A percentile compares a stretch with the other conserved stretches of the same genome.
phyloP scores from a whole-genome alignment of 2,888 invertebrate genomes.

The Marasmarcha lunaedactyla region DNA sequence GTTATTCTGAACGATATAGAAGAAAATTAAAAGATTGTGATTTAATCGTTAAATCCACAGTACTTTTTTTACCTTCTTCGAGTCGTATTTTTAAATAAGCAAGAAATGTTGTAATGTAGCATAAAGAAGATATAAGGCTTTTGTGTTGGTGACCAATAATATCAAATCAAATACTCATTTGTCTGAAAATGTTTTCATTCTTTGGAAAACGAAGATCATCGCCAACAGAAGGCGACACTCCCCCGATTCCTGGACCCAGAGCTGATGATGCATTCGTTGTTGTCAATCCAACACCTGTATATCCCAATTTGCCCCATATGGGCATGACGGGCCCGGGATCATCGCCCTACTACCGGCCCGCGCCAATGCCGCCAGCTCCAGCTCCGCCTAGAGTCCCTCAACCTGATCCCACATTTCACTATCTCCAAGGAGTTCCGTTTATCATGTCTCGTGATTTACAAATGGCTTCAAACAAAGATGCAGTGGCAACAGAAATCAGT shows the following conservation, averaged over 20 bases:
- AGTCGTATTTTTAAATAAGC: too few relatives aligned
- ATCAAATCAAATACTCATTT: too few relatives aligned
- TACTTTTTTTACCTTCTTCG: too few relatives aligned
- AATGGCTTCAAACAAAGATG: slow-evolving; percentile 53
- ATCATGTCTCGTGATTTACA: slow-evolving; percentile 55
- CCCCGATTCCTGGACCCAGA: slow-evolving; percentile 54
- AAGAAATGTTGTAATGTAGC: too few relatives aligned
- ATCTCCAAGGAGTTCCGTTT: slow-evolving; percentile 69
- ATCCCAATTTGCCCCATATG: slow-evolving; percentile 31
- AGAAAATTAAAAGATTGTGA: too few relatives aligned
- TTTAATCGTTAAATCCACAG: too few relatives aligned
- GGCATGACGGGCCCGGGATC: slow-evolving; percentile 26
- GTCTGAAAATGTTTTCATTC: slow-evolving; percentile 52
- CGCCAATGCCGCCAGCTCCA: slow-evolving; percentile 38
- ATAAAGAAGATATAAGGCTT: too few relatives aligned
- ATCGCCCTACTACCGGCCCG: slow-evolving; percentile 34
- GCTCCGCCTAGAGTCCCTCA: slow-evolving; percentile 23
- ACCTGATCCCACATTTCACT: slow-evolving; percentile 47
- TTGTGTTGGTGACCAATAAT: too few relatives aligned
- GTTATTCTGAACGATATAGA: too few relatives aligned
- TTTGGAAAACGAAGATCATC: slow-evolving; percentile 59
- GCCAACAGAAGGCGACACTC: slow-evolving; percentile 52
- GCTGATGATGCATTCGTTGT: slow-evolving; percentile 53
- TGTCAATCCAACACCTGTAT: slow-evolving; percentile 37
- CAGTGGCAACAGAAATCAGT: slow-evolving; percentile 55